These are phyloP conservation scores for Panulirus ornatus DNA, from an alignment of 1,140 invertebrate genomes.

Conservation along the genomic window DNA sequence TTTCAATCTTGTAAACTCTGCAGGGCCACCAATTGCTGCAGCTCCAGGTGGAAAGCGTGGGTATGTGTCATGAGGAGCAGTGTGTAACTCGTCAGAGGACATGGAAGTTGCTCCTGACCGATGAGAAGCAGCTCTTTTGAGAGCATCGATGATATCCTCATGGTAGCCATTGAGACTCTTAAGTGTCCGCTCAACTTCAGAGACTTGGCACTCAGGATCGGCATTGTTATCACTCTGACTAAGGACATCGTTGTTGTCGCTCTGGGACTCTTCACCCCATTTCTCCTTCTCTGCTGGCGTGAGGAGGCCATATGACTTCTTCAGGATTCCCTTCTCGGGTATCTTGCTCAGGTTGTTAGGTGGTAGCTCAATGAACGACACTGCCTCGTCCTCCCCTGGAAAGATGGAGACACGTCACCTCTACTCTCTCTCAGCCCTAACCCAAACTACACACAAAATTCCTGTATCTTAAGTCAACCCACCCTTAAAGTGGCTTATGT, in stretches of 20 bases:
- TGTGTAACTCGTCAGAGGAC: conserved; percentile 76
- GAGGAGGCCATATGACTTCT: conserved; percentile 91
- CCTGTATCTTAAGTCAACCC: conserved; percentile 19
- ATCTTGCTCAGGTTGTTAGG: conserved; percentile 87
- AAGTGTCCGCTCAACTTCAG: conserved; percentile 88
- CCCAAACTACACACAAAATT: conserved; percentile 32
- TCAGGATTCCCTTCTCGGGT: conserved; percentile 91
- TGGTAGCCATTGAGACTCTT: conserved; percentile 95
- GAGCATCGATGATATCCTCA: conserved; percentile 92
- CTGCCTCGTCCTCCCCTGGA: conserved; percentile 86
- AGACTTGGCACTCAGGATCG: conserved; percentile 76
- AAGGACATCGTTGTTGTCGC: conserved; percentile 85
- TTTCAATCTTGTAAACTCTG: conserved; percentile 75
- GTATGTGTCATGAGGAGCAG: conserved; percentile 75
- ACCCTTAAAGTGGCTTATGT: conserved; percentile 41
- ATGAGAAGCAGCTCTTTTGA: conserved; percentile 88
- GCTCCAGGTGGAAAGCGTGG: conserved; percentile 60
- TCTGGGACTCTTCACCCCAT: conserved; percentile 85
- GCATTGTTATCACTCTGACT: conserved; percentile 83
- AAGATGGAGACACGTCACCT: conserved; percentile 75
- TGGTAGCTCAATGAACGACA: conserved; percentile 89
- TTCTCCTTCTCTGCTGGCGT: conserved; percentile 79
- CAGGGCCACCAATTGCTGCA: conserved; percentile 51
- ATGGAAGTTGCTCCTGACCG: conserved; percentile 70
- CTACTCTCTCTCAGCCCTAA: conserved; percentile 47